Conservation (phyloP, 2,113 vertebrate species). For the Caloenas nicobarica region DNA sequence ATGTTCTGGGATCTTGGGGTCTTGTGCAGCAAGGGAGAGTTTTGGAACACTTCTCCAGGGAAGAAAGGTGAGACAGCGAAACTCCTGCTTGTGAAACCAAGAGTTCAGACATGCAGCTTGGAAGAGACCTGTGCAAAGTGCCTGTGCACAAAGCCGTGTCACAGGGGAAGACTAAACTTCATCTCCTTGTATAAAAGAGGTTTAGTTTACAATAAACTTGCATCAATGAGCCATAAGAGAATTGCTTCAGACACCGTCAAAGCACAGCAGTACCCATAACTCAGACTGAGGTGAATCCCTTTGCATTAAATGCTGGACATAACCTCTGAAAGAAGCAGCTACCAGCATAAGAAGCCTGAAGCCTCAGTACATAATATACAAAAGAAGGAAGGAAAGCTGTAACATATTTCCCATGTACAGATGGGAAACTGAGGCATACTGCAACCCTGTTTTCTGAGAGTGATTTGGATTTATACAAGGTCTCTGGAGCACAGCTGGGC, state of each 20-base stretch:
- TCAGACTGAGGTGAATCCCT: not conserved
- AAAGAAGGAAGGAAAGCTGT: not conserved
- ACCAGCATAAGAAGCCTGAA: not conserved
- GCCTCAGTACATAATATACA: not conserved
- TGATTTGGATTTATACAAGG: not conserved
- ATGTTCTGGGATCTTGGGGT: not conserved
- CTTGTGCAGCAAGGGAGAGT: not conserved
- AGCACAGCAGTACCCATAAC: not conserved
- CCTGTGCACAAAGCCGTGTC: not conserved
- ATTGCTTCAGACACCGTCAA: not conserved
- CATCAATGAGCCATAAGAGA: not conserved
- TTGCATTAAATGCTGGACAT: not conserved
- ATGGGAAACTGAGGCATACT: not conserved
- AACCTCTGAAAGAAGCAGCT: not conserved
- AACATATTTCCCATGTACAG: rapidly evolving
- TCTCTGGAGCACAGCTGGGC: constrained; percentile 50
- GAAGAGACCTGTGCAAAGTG: not conserved
- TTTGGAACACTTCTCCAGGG: not conserved
- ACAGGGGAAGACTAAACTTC: not conserved
- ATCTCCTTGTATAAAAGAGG: not conserved
- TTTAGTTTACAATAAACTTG: not conserved
- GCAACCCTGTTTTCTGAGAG: not conserved
- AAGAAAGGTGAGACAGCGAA: not conserved
- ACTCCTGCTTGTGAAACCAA: not conserved
- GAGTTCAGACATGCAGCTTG: not conserved